Evolutionary conservation across 1,140 invertebrate species (phyloP).

Genomic region (Papilio dardanus): DNA sequence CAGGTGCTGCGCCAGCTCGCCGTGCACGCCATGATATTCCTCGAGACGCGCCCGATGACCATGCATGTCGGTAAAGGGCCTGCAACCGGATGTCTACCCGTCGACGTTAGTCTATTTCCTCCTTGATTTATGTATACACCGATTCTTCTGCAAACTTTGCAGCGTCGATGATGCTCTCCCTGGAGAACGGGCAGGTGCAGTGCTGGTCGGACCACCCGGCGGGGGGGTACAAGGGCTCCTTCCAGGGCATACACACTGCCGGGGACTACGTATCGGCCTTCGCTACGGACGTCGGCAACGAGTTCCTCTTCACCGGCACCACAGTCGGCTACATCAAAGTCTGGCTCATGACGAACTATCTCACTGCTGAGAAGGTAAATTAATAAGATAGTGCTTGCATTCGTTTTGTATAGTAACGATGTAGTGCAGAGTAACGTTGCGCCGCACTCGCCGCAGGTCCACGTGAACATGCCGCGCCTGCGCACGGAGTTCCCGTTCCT

Average conservation of each 20-base stretch:
- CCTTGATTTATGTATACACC: not conserved
- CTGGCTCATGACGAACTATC: constrained; percentile 87
- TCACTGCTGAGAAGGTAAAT: constrained; percentile 58
- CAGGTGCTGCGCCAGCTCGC: constrained; percentile 70
- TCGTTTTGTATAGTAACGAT: not conserved
- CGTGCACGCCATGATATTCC: constrained; percentile 83
- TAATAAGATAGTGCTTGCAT: not conserved
- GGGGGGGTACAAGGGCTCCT: constrained; percentile 85
- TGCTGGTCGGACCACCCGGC: constrained; percentile 88
- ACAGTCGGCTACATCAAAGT: constrained; percentile 88
- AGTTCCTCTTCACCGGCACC: constrained; percentile 87
- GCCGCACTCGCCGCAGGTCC: constrained; percentile 55
- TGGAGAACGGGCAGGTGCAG: constrained; percentile 87
- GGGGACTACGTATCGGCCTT: constrained; percentile 87
- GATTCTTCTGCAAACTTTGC: no score
- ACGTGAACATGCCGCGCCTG: constrained; percentile 83
- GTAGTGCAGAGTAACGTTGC: not conserved
- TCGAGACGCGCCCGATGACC: constrained; percentile 77
- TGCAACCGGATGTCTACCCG: no score
- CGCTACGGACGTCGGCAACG: constrained; percentile 85
- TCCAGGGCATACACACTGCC: constrained; percentile 85
- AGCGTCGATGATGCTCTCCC: constrained; percentile 85
- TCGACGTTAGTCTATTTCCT: not conserved
- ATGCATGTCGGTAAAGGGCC: constrained; percentile 72
- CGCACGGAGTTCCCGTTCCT: constrained; percentile 88